phyloP scores from a whole-genome alignment of 2,888 invertebrate species.

The Pyrrhia umbra region DNA sequence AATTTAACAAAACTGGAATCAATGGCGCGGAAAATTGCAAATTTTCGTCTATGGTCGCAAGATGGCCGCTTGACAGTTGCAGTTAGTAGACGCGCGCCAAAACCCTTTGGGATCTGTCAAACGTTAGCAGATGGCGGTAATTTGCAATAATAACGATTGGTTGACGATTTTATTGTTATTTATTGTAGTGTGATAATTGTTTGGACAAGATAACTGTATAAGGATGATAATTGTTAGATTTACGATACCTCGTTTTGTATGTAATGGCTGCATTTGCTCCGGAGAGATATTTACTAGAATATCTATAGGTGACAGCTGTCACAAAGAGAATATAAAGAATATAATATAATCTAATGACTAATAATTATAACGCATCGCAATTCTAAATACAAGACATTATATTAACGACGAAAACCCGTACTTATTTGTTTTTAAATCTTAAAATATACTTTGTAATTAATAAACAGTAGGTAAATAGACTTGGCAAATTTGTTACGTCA shows the following conservation, averaged over 20 bases:
- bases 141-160: constrained; percentile 80
- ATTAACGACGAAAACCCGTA: too few species aligned
- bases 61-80: constrained; percentile 83
- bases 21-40: constrained; percentile 88
- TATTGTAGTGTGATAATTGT: constrained; percentile 85
- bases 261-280: constrained; percentile 38
- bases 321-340: too few species aligned
- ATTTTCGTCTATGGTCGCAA: constrained; percentile 81
- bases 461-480: too few species aligned
- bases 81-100: constrained; percentile 82
- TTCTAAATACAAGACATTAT: too few species aligned
- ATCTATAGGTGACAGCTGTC: constrained; percentile 28
- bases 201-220: constrained; percentile 73
- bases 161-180: constrained; percentile 85
- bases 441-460: too few species aligned
- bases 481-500: too few species aligned
- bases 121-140: constrained; percentile 84
- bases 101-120: constrained; percentile 88
- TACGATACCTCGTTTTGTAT: constrained; percentile 38
- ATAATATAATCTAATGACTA: too few species aligned
- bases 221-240: constrained; percentile 55
- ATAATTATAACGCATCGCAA: too few species aligned
- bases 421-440: too few species aligned
- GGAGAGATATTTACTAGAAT: constrained; percentile 7
- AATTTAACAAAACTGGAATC: constrained; percentile 83